These are phyloP conservation scores for Penaeus japonicus DNA, from an alignment of 1,140 invertebrate genomes.

Conservation along the genomic window DNA sequence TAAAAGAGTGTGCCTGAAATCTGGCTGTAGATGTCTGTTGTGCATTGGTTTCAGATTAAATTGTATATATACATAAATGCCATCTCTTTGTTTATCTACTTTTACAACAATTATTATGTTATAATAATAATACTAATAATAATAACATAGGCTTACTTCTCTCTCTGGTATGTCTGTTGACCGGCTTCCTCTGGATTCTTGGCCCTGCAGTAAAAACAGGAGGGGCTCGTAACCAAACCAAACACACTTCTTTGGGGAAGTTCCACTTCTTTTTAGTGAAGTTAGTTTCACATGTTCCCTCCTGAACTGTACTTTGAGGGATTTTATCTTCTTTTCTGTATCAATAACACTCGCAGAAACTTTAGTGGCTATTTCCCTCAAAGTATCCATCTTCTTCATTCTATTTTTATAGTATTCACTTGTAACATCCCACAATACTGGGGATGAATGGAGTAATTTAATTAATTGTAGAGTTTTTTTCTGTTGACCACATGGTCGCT, in stretches of 20 bases:
- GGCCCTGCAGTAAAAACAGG: not conserved
- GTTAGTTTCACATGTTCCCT: constrained; percentile 11
- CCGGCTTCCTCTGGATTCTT: too few species aligned
- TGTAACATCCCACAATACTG: not conserved
- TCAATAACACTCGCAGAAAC: not conserved
- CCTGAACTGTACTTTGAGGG: constrained; percentile 24
- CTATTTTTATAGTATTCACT: not conserved
- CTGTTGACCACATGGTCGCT: not conserved
- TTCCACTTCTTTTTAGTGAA: not conserved
- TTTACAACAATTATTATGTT: not conserved
- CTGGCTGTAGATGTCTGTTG: not conserved
- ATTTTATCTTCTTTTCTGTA: not conserved
- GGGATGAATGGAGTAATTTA: not conserved
- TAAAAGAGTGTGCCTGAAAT: too few species aligned
- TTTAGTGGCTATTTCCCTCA: not conserved
- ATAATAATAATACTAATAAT: constrained; percentile 16
- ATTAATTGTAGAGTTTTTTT: not conserved
- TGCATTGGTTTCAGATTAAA: not conserved
- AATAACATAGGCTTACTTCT: not conserved
- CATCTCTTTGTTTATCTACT: not conserved
- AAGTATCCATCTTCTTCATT: not conserved
- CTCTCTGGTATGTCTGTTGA: not conserved
- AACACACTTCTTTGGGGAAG: not conserved
- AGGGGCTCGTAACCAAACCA: constrained; percentile 9
- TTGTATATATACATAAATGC: not conserved